Evolutionary conservation across 1,140 invertebrate species (phyloP), one percentile per base, ranked within the genome.

Genomic region (Penaeus japonicus): DNA sequence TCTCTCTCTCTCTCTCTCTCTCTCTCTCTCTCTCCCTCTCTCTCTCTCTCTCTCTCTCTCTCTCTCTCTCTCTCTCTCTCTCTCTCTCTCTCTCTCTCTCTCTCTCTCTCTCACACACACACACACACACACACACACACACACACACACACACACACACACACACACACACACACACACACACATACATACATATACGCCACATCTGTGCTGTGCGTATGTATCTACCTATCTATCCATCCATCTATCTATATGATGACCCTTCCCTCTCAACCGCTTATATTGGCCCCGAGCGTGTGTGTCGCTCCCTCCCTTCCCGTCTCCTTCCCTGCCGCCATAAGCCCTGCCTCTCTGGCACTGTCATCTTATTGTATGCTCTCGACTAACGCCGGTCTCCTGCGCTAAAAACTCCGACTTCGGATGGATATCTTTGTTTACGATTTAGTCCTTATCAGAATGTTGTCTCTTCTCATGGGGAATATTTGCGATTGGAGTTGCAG

Each of bases 341-440:
- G 20, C n/a, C 22, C 47, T 27, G 27, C 65, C 47, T 84, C 81
- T 84, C 81, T 57, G 35, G 35, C 83, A 77, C 77, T 55, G 55
- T 55, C 83, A 75, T 39, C 70, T 53, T 35, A 77, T 54, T 85
- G 83, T 85, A 75, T 85, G 75, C 83, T 10, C 27, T 27, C 5
- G 39, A 32, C 65, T 39, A 32, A 55, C 65, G 57, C 32, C n/a
- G n/a, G n/a, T 70, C 83, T 39, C n/a, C 4, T 20, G 1, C 70
- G 39, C 59, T 59, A 12, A 32, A 27, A 22, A 18, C 30, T 27
- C 47, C 32, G 65, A 53, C 83, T 27, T 17, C n/a, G 39, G 17
- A 54, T 81, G n/a, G n/a, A n/a, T n/a, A n/a, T n/a, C n/a, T n/a
- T n/a, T n/a, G n/a, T n/a, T n/a, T n/a, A n/a, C n/a, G n/a, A n/a